Conservation (phyloP, 2,797 vertebrate species). For the Rhinichthys osculus region DNA sequence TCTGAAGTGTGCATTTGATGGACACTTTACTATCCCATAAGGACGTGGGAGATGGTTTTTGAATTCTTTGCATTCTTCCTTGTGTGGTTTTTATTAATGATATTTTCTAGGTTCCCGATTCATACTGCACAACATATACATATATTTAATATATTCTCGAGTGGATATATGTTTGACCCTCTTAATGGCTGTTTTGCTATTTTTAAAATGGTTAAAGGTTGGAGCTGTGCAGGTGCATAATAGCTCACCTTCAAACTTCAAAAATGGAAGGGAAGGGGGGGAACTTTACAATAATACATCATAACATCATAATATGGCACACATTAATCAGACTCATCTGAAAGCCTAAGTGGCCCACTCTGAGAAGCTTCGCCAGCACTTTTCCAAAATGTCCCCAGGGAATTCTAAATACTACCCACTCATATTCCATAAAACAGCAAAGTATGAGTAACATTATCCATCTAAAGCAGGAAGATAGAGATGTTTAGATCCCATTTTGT, state of each 20-base stretch:
- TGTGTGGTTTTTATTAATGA: not conserved
- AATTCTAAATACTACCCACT: slow-evolving; percentile 63
- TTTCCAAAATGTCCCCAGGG: slow-evolving; percentile 58
- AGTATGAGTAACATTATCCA: slow-evolving; percentile 55
- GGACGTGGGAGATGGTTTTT: too few species aligned
- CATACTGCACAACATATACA: not conserved
- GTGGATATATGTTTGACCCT: not conserved
- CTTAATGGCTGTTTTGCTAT: slow-evolving; percentile 23
- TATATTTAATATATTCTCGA: not conserved
- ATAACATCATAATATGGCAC: slow-evolving; percentile 37
- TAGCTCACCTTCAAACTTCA: slow-evolving; percentile 42
- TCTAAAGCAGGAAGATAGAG: slow-evolving; percentile 48
- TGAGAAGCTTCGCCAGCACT: slow-evolving; percentile 52
- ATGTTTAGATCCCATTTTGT: slow-evolving; percentile 62
- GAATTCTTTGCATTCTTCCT: too few species aligned
- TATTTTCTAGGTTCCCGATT: not conserved
- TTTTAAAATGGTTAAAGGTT: slow-evolving; percentile 38
- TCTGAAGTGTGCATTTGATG: not conserved
- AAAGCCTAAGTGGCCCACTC: slow-evolving; percentile 47
- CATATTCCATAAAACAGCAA: slow-evolving; percentile 51
- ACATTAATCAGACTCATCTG: slow-evolving; percentile 34
- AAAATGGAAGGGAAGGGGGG: slow-evolving; percentile 19
- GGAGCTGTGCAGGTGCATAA: slow-evolving; percentile 33
- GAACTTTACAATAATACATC: slow-evolving; percentile 50
- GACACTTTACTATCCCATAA: not conserved